Base-by-base conservation (phyloP, 1,140 invertebrate species). In the Elymnias hypermnestra region DNA sequence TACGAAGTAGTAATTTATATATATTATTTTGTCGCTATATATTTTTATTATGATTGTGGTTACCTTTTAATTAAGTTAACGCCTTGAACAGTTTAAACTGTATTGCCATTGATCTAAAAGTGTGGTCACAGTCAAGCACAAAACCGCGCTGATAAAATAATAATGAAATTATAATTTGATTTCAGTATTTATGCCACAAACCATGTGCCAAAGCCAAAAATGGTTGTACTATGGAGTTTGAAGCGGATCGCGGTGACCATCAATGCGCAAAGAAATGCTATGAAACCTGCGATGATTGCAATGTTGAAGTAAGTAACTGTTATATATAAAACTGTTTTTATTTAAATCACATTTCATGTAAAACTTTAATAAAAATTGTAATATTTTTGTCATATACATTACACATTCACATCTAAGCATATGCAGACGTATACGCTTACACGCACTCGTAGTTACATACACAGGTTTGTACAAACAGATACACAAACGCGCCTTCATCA, bases 121-220 rank as follows among this genome's bases (percentile, higher is more conserved):
- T n/a, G n/a, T n/a, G n/a, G n/a, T n/a, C n/a, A n/a, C n/a, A n/a
- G n/a, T n/a, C n/a, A n/a, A n/a, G n/a, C n/a, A n/a, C n/a, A n/a
- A n/a, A n/a, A n/a, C n/a, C n/a, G n/a, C n/a, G n/a, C n/a, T n/a
- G n/a, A n/a, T n/a, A n/a, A n/a, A n/a, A n/a, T n/a, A n/a, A n/a
- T n/a, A n/a, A n/a, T n/a, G n/a, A n/a, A n/a, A n/a, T n/a, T n/a
- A n/a, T n/a, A n/a, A n/a, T n/a, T n/a, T n/a, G n/a, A n/a, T 49
- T 87, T 50, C 62, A 89, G 88, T 88, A 87, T 63, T 39, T 64
- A 19, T 90, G 89, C 49, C 9, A 15, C 2, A 87, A 88, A 53
- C 63, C 58, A 0, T 90, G 89, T 53, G 63, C 61, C 0, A 75
- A 65, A 55, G 51, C 56, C 0, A 87, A 82, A 10, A 63, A 64